Evolutionary conservation across 2,113 vertebrate species (phyloP), one percentile per base, ranked within the genome.

Genomic region (Theropithecus gelada): DNA sequence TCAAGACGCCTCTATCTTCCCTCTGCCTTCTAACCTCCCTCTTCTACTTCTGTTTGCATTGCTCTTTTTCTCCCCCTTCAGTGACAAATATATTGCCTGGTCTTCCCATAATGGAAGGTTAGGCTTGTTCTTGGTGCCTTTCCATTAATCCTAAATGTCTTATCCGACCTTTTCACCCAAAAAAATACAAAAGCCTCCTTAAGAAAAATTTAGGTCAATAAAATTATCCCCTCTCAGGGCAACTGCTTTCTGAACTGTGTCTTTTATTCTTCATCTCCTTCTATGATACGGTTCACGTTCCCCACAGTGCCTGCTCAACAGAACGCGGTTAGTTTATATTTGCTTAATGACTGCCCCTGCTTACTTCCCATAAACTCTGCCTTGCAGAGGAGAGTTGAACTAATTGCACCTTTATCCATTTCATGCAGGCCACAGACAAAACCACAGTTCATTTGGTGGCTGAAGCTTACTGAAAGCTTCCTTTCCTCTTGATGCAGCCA

Each of bases 391-490:
- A 80, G 38, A 82, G 38, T 85, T 87, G 95, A 59, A 96, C 80
- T 96, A 93, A 96, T 93, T 96, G 59, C 57, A 96, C 78, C 66
- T 82, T 94, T 96, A 57, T 88, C 76, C 75, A 88, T 93, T 97
- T 94, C 88, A 88, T 82, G 43, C 82, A 97, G 93, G 88, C 88
- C 93, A 75, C 88, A 97, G 93, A 97, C 90, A 94, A 93, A 97
- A 82, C 94, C 95, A 90, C 70, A 96, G 93, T 73, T 94, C 66
- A 73, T 91, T 88, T 96, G 66, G 91, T 98, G 94, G 91, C 76
- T 93, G 81, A 84, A 93, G 22, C 23, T 95, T 87, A 96, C 57
- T 92, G 97, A 98, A 95, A 97, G 48, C 89, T 95, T 97, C 96
- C 81, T 90, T 94, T 97, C 50, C 88, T 97, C 38, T 83, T 38